Percentiles rank a stretch among this genome's conserved stretches.
These are phyloP conservation scores for Scylla paramamosain DNA, from an alignment of 1,140 invertebrate genomes.

Conservation along the genomic window DNA sequence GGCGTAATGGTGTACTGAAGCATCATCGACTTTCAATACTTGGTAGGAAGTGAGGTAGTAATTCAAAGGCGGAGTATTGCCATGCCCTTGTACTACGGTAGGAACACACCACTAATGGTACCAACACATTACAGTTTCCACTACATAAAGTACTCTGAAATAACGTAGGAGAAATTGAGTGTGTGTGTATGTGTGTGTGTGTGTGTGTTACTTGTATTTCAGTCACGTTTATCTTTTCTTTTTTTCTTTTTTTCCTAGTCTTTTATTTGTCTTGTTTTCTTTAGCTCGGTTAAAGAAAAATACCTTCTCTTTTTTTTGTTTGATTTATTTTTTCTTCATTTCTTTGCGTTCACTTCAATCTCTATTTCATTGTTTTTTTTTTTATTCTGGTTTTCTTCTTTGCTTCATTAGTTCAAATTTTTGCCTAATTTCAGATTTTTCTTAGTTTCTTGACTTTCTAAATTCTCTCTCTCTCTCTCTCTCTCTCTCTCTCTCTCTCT, in stretches of 20 bases:
- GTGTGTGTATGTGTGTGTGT: background rate
- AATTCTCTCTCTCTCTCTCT: too few species aligned
- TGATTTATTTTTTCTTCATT: background rate
- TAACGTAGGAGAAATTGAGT: background rate
- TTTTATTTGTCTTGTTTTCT: background rate
- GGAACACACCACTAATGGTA: background rate
- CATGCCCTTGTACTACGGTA: background rate
- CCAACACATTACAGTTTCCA: background rate
- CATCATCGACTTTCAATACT: background rate
- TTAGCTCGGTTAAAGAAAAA: background rate
- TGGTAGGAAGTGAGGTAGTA: background rate
- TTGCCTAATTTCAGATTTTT: too few species aligned
- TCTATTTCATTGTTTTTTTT: background rate
- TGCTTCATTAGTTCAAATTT: too few species aligned
- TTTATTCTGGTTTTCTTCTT: background rate
- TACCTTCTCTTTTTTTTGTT: background rate
- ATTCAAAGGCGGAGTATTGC: background rate
- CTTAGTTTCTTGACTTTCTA: too few species aligned
- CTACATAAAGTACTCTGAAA: background rate
- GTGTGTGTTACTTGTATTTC: background rate
- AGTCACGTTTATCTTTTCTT: background rate
- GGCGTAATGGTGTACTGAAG: background rate
- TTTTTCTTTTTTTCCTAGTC: background rate
- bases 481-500: too few species aligned
- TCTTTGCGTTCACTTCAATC: background rate